Evolutionary conservation across 2,888 invertebrate genomes (phyloP).

Genomic region (Papilio elwesi): DNA sequence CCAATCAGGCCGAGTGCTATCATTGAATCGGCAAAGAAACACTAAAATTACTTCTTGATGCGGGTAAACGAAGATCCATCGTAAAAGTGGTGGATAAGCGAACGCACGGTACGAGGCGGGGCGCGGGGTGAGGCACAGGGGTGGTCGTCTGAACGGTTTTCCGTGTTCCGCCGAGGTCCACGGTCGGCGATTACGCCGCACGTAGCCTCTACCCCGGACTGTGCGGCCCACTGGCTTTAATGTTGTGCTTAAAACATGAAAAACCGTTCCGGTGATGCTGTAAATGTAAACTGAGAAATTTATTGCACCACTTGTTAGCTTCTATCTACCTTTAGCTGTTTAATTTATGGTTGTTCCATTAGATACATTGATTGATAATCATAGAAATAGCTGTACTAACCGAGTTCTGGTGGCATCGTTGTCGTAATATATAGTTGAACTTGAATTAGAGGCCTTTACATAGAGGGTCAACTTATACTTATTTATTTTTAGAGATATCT

Average conservation of each 20-base stretch:
- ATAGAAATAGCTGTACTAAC: background rate
- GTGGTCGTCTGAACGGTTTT: slow-evolving; percentile 82
- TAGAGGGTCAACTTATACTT: too few species aligned
- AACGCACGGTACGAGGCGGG: slow-evolving; percentile 54
- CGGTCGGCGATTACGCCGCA: slow-evolving; percentile 78
- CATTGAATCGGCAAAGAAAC: slow-evolving; percentile 84
- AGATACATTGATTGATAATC: background rate
- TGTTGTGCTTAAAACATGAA: slow-evolving; percentile 81
- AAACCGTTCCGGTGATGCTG: slow-evolving; percentile 80
- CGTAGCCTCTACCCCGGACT: slow-evolving; percentile 69
- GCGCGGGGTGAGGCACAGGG: slow-evolving; percentile 56
- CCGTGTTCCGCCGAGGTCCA: slow-evolving; percentile 81
- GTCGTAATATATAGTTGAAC: too few species aligned
- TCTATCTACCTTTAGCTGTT: background rate
- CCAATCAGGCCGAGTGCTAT: slow-evolving; percentile 84
- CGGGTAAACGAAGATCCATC: slow-evolving; percentile 84
- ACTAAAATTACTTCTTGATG: slow-evolving; percentile 85
- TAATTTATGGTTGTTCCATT: background rate
- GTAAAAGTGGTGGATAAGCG: slow-evolving; percentile 79
- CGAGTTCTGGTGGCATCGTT: background rate
- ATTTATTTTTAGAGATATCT: too few species aligned
- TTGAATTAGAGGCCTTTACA: too few species aligned
- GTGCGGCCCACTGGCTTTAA: slow-evolving; percentile 69
- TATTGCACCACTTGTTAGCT: slow-evolving; percentile 53
- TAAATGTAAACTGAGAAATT: slow-evolving; percentile 70